Base-by-base conservation (phyloP, 1,140 invertebrate species). In the Anoplophora glabripennis region DNA sequence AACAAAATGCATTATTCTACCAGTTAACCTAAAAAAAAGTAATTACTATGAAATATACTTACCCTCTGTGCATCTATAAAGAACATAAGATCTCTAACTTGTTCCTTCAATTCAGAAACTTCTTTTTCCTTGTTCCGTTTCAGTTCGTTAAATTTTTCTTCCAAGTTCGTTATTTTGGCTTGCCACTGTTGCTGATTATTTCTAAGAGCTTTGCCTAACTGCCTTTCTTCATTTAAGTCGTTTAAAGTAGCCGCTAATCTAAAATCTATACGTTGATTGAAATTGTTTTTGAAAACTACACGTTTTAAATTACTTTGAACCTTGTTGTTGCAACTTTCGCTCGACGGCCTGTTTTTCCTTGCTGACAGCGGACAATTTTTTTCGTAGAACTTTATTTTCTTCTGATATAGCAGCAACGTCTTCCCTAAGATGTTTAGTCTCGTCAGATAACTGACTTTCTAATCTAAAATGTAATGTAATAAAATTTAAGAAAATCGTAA, bases 71-170 rank as follows among this genome's bases (percentile, higher is more conserved):
- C 94, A 67, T 98, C 93, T 52, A 99, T 82, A 74, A 89, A 96
- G 79, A 98, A 95, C 93, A 98, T 96, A 1, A 99, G 79, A 82
- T 99, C 96, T 10, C 92, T 80, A 0, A 98, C 78, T 79, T 99
- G 95, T 64, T 98, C 94, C 66, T 89, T 85, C 8, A 99, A 79
- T 11, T 96, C 93, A 0, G 72, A 58, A 1, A 96, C 81, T 83
- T 96, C 89, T 65, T 81, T 72, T 45, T 90, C 84, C 71, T 88
- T 88, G 15, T 65, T 59, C 10, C 64, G 69, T 67, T 80, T 80
- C n/a, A 75, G 71, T 41, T 85, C 79, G 11, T 79, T 76, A 47
- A 86, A 77, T 55, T 87, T 78, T 51, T 81, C 78, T 68, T 91
- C 86, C 7, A 92, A 69, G 37, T 81, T 76, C 8, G 80, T 79